A percentile compares a stretch with the other conserved stretches of the same genome.
Evolutionary conservation across 2,797 vertebrate genomes (phyloP).

Genomic region (Merluccius polli): DNA sequence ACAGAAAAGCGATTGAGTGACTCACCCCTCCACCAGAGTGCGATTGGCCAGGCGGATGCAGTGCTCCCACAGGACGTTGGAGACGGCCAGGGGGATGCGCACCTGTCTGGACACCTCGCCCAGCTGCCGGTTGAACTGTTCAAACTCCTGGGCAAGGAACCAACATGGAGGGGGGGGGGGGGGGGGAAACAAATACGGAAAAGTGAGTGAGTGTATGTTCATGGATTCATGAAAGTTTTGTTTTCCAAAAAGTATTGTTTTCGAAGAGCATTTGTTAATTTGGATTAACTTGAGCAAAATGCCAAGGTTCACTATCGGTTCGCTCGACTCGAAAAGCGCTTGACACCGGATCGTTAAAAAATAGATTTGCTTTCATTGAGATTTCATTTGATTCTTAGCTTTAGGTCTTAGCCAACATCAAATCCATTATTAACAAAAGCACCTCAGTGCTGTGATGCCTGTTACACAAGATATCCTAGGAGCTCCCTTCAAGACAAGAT

Average conservation of each 20-base stretch:
- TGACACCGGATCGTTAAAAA: neutral
- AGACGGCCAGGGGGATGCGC: conserved; percentile 91
- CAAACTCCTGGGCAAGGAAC: conserved; percentile 83
- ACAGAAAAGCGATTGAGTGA: conserved; percentile 6
- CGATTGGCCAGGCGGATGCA: conserved; percentile 97
- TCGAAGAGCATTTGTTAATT: too few relatives aligned
- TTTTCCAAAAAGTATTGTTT: too few relatives aligned
- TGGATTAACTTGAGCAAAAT: neutral
- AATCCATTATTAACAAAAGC: neutral
- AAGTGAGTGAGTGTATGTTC: neutral
- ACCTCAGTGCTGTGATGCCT: neutral
- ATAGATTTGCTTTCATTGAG: neutral
- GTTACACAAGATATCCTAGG: neutral
- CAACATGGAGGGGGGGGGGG: neutral
- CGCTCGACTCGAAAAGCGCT: neutral
- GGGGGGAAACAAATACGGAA: conserved; percentile 22
- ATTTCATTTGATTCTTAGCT: neutral
- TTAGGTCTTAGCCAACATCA: neutral
- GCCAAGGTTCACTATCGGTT: neutral
- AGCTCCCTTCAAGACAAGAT: neutral
- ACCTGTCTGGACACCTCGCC: conserved; percentile 89
- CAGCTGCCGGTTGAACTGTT: conserved; percentile 87
- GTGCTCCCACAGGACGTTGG: conserved; percentile 98
- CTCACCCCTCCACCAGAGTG: conserved; percentile 97
- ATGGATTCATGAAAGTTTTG: neutral